These are phyloP conservation scores for Caenorhabditis brenneri DNA, from an alignment of 1,140 invertebrate species.

Conservation along the genomic window DNA sequence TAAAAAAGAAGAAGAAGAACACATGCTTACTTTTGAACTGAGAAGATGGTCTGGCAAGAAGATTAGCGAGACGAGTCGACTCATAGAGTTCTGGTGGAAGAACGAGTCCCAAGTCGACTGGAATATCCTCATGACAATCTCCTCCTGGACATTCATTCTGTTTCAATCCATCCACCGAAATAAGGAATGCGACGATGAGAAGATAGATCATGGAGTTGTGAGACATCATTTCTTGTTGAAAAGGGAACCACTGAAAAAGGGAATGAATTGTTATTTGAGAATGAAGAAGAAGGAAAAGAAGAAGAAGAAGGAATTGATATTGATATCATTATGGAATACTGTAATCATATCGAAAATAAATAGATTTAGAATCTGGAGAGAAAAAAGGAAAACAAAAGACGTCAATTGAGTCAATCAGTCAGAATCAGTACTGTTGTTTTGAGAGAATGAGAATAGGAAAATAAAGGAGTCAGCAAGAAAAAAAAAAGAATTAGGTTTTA, in stretches of 20 bases:
- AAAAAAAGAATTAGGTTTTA: neutral
- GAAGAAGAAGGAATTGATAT: no score
- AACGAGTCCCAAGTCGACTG: constrained; percentile 21
- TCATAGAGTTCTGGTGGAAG: constrained; percentile 28
- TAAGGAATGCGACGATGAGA: neutral
- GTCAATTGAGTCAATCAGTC: neutral
- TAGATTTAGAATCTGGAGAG: neutral
- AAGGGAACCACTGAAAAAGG: neutral
- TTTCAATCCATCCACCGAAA: neutral
- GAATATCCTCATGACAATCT: neutral
- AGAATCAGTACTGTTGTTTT: neutral
- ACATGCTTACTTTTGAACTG: constrained; percentile 22
- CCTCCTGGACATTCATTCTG: neutral
- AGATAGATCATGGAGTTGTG: constrained; percentile 1
- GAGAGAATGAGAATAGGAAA: neutral
- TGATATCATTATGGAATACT: neutral
- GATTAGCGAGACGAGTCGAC: constrained; percentile 23
- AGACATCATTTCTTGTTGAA: neutral
- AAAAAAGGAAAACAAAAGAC: neutral
- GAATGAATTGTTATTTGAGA: neutral
- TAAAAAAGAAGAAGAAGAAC: neutral
- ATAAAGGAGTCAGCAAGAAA: neutral
- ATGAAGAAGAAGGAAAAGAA: neutral
- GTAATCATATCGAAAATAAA: neutral
- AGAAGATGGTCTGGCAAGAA: constrained; percentile 1